These are phyloP conservation scores for Eristalis pertinax DNA, from an alignment of 2,888 invertebrate genomes.

Conservation along the genomic window DNA sequence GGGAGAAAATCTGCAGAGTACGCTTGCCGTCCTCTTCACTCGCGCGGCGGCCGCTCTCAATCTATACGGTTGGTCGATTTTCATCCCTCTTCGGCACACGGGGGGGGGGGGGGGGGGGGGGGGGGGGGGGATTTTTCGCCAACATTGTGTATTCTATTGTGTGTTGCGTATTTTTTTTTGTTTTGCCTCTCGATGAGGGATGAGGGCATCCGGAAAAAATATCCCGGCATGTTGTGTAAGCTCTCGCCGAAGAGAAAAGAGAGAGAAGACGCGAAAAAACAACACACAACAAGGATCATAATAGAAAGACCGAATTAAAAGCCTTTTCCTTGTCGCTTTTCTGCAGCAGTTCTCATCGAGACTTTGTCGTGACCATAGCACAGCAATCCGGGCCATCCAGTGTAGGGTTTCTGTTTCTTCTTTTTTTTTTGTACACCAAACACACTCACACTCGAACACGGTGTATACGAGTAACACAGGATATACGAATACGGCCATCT, in stretches of 20 bases:
- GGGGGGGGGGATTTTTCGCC: conserved; percentile 41
- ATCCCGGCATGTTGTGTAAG: conserved; percentile 69
- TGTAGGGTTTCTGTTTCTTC: conserved; percentile 52
- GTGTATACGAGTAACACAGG: conserved; percentile 22
- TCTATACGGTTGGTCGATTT: background rate
- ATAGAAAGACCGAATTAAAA: conserved; percentile 46
- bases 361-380: conserved; percentile 69
- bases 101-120: conserved; percentile 33
- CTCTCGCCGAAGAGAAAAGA: background rate
- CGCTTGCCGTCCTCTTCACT: too few species aligned
- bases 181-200: too few species aligned
- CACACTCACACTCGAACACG: conserved; percentile 2
- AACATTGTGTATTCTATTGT: conserved; percentile 43
- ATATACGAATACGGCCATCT: conserved; percentile 70
- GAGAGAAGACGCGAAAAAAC: background rate
- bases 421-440: conserved; percentile 58
- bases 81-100: conserved; percentile 54
- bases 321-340: conserved; percentile 65
- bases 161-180: conserved; percentile 50
- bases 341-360: conserved; percentile 69
- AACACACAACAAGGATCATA: background rate
- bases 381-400: conserved; percentile 70
- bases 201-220: conserved; percentile 41
- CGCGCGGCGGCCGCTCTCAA: conserved; percentile 26
- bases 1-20: conserved; percentile 29